These are phyloP conservation scores for Sycobia sp. DNA, from an alignment of 1,140 invertebrate species.

Conservation along the genomic window DNA sequence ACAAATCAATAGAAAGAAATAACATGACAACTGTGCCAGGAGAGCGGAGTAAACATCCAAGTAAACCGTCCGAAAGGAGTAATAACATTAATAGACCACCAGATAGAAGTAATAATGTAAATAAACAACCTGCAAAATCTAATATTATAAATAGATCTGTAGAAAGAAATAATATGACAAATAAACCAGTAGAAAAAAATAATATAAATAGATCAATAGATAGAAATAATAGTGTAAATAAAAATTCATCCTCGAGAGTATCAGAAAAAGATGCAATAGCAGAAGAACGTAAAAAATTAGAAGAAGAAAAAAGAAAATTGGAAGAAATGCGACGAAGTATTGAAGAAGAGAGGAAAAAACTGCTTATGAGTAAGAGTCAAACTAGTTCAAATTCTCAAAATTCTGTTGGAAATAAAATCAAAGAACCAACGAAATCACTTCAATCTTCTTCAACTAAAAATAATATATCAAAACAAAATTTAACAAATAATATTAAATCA, in stretches of 20 bases:
- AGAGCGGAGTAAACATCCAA: constrained; percentile 35
- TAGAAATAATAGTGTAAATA: constrained; percentile 33
- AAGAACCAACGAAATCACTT: constrained; percentile 30
- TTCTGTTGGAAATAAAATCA: constrained; percentile 40
- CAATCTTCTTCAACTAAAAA: constrained; percentile 27
- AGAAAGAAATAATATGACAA: constrained; percentile 19
- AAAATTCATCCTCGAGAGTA: constrained; percentile 16
- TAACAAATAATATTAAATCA: constrained; percentile 33
- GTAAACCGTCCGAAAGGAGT: constrained; percentile 39
- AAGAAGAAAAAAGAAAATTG: constrained; percentile 55
- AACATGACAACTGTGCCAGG: neutral
- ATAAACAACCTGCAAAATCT: constrained; percentile 39
- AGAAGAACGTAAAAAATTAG: constrained; percentile 54
- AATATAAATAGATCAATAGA: constrained; percentile 27
- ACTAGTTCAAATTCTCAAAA: no score
- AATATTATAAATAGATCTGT: constrained; percentile 4
- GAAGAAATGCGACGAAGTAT: constrained; percentile 61
- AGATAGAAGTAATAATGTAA: constrained; percentile 21
- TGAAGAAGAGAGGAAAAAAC: constrained; percentile 59
- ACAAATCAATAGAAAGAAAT: constrained; percentile 36
- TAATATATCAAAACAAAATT: constrained; percentile 26
- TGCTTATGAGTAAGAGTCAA: constrained; percentile 41
- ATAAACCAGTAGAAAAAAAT: constrained; percentile 21
- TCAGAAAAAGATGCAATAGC: constrained; percentile 46
- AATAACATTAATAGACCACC: constrained; percentile 5